A percentile compares a stretch with the other conserved stretches of the same genome.
phyloP scores from a whole-genome alignment of 2,797 vertebrate genomes.

The Paratrypauchen microcephalus region DNA sequence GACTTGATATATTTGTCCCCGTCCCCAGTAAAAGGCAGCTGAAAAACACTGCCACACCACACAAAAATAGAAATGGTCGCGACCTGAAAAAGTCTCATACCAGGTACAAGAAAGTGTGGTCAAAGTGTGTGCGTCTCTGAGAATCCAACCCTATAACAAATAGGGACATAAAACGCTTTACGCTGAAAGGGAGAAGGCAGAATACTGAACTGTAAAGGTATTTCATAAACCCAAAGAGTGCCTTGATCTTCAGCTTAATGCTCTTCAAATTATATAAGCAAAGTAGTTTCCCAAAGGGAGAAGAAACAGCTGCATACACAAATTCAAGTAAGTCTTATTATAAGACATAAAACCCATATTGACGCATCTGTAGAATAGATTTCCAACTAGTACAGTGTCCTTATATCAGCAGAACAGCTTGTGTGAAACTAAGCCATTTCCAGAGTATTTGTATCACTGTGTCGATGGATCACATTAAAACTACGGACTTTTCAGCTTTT shows the following conservation, averaged over 20 bases:
- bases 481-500: constrained; percentile 27
- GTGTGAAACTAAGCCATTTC: constrained; percentile 61
- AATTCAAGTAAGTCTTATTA: constrained; percentile 86
- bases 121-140: constrained; percentile 61
- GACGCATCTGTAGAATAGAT: constrained; percentile 74
- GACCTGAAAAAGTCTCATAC: constrained; percentile 62
- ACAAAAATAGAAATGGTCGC: constrained; percentile 66
- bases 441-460: constrained; percentile 34
- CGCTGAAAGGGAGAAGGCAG: constrained; percentile 55
- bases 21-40: constrained; percentile 63
- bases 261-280: constrained; percentile 68
- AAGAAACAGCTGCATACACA: constrained; percentile 79
- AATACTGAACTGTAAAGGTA: constrained; percentile 76
- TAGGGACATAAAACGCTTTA: constrained; percentile 49
- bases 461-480: constrained; percentile 37
- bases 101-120: constrained; percentile 50
- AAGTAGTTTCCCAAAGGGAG: constrained; percentile 76
- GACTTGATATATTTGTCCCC: constrained; percentile 42
- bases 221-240: constrained; percentile 71
- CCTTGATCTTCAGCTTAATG: constrained; percentile 73
- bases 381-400: constrained; percentile 78
- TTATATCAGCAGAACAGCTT: constrained; percentile 68
- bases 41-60: constrained; percentile 51
- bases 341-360: constrained; percentile 82
- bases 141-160: constrained; percentile 61